Evolutionary conservation across 2,888 invertebrate species (phyloP).

Genomic region (Euproctis similis): DNA sequence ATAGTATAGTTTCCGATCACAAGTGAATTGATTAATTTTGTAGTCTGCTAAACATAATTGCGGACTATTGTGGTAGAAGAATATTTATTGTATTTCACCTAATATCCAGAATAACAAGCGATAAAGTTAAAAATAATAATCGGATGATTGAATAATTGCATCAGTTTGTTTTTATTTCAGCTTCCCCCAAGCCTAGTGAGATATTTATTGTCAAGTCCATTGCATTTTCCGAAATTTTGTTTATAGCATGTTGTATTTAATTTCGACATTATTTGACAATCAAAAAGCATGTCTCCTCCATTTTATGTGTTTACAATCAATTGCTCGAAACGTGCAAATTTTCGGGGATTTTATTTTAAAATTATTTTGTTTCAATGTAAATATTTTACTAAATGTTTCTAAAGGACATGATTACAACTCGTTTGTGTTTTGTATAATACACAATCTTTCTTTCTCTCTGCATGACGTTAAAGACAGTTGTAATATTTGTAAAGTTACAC

Average conservation of each 20-base stretch:
- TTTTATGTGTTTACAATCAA: conserved; percentile 47
- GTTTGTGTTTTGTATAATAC: conserved; percentile 40
- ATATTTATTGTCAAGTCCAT: conserved; percentile 18
- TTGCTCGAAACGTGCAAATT: conserved; percentile 43
- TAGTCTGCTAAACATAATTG: too few relatives aligned
- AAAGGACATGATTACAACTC: conserved; percentile 25
- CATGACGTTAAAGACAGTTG: conserved; percentile 27
- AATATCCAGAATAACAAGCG: too few relatives aligned
- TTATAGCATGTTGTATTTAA: conserved; percentile 35
- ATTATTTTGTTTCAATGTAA: too few relatives aligned
- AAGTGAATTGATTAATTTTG: too few relatives aligned
- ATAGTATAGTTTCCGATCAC: too few relatives aligned
- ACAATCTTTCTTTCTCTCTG: conserved; percentile 29
- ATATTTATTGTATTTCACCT: too few relatives aligned
- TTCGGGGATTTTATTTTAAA: too few relatives aligned
- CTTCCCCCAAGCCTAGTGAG: conserved; percentile 33
- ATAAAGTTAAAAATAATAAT: too few relatives aligned
- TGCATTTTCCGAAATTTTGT: conserved; percentile 23
- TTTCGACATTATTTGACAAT: conserved; percentile 21
- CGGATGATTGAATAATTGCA: conserved; percentile 36
- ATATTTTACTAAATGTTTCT: too few relatives aligned
- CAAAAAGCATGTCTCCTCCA: conserved; percentile 61
- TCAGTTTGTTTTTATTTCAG: conserved; percentile 35
- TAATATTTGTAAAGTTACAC: not conserved
- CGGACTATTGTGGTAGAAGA: too few relatives aligned